These are phyloP conservation scores for Acyrthosiphon pisum DNA, from an alignment of 1,140 invertebrate species.

Conservation along the genomic window DNA sequence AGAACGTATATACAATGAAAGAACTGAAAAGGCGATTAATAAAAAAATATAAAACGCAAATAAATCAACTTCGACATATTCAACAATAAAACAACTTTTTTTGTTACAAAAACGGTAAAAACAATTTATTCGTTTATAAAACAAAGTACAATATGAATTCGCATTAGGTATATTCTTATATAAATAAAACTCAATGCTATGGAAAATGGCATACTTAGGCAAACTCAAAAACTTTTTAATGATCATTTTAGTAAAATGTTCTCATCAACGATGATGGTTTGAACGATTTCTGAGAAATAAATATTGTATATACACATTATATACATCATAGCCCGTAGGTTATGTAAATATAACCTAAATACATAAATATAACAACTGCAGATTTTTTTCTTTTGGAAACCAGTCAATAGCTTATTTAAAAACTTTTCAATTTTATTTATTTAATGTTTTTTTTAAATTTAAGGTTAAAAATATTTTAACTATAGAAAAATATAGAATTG, in stretches of 20 bases:
- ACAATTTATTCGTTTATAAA: background rate
- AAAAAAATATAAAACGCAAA: background rate
- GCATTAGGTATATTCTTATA: background rate
- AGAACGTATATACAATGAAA: background rate
- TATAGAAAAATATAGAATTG: too few species aligned
- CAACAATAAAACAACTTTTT: background rate
- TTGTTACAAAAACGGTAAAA: background rate
- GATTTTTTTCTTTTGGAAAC: too few species aligned
- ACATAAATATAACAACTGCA: too few species aligned
- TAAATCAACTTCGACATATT: background rate
- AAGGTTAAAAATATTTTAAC: too few species aligned
- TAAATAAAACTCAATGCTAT: background rate
- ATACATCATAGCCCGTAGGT: too few species aligned
- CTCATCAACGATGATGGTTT: background rate
- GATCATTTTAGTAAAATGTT: background rate
- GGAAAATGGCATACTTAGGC: background rate
- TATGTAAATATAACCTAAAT: too few species aligned
- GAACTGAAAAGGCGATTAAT: background rate
- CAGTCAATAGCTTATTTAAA: too few species aligned
- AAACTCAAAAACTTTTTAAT: background rate
- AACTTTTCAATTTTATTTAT: too few species aligned
- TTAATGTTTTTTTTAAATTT: too few species aligned
- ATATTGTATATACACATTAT: too few species aligned
- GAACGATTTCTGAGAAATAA: too few species aligned
- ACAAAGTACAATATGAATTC: background rate